These are phyloP conservation scores for Andrena dorsata DNA, from an alignment of 2,888 invertebrate species.

Conservation along the genomic window DNA sequence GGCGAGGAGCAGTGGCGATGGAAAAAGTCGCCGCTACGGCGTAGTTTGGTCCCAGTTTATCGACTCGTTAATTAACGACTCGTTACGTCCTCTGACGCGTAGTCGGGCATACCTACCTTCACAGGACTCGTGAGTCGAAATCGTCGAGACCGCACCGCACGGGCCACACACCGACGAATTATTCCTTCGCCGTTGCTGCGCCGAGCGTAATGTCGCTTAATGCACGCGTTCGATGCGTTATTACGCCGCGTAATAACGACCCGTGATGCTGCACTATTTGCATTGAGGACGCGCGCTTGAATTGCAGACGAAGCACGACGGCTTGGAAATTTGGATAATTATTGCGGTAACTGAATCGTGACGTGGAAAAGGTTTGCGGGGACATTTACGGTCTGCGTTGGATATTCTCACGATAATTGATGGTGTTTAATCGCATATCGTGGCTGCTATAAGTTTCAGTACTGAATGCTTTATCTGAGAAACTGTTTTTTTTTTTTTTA, in stretches of 20 bases:
- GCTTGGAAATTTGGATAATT: background rate
- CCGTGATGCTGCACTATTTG: conserved; percentile 4
- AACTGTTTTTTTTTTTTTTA: too few species aligned
- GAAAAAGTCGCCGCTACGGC: background rate
- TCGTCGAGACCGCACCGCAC: background rate
- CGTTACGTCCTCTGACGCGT: background rate
- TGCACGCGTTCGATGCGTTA: conserved; percentile 27
- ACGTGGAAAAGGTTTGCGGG: background rate
- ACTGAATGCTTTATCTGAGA: too few species aligned
- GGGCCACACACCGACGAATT: conserved; percentile 22
- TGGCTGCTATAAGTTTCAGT: too few species aligned
- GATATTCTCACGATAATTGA: too few species aligned
- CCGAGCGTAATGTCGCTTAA: conserved; percentile 32
- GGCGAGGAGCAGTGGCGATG: background rate
- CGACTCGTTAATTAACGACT: conserved; percentile 6
- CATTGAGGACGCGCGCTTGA: background rate
- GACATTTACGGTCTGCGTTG: too few species aligned
- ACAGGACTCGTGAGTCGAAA: background rate
- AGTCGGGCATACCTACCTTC: background rate
- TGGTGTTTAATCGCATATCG: too few species aligned
- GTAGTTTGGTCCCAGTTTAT: background rate
- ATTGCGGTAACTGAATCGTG: background rate
- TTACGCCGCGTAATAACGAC: conserved; percentile 22
- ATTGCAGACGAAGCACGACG: background rate
- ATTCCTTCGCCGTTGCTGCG: background rate